Evolutionary conservation across 2,888 invertebrate genomes (phyloP).

Genomic region (Cantharis nigra): DNA sequence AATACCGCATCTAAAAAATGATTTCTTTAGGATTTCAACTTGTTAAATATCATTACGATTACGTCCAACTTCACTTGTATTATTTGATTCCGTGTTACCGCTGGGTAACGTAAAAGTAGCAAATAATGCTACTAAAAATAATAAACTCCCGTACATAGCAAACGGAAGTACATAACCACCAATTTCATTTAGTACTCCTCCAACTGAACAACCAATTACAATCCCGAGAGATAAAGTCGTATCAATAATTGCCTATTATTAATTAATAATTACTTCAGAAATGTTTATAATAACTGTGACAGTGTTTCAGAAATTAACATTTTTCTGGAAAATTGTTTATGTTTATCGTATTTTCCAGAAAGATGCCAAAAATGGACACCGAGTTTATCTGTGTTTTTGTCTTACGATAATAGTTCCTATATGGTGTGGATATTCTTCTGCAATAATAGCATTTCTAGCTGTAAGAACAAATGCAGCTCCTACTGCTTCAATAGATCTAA

Average conservation of each 20-base stretch:
- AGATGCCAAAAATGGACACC: not conserved
- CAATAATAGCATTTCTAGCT: not conserved
- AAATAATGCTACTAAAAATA: not conserved
- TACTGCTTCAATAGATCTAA: not conserved
- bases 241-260: not conserved
- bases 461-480: not conserved
- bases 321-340: too few species aligned
- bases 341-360: too few species aligned
- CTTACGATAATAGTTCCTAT: not conserved
- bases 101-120: not conserved
- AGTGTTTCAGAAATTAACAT: too few species aligned
- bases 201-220: not conserved
- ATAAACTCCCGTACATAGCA: not conserved
- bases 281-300: too few species aligned
- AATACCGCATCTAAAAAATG: not conserved
- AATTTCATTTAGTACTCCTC: not conserved
- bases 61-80: not conserved
- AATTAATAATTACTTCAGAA: too few species aligned
- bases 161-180: not conserved
- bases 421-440: not conserved
- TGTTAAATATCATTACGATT: not conserved
- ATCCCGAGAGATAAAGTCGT: not conserved
- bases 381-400: too few species aligned
- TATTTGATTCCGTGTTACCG: not conserved
- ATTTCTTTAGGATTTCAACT: not conserved